These are phyloP conservation scores for Syngnathus acus DNA, from an alignment of 2,797 vertebrate genomes.

Conservation along the genomic window DNA sequence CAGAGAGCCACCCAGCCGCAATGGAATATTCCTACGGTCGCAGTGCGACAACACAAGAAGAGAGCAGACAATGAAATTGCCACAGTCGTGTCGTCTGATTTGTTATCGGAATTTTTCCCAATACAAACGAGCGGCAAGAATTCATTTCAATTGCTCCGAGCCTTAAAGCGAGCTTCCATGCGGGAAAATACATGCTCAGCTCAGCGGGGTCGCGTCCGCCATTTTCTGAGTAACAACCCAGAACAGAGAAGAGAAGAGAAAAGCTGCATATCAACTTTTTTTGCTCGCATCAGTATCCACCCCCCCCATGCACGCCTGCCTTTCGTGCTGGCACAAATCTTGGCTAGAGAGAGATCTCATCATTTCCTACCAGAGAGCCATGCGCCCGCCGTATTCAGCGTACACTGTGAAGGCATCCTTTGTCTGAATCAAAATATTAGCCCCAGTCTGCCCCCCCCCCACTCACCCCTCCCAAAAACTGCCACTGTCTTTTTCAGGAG, in stretches of 20 bases:
- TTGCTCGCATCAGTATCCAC: slow-evolving; percentile 70
- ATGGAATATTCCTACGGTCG: slow-evolving; percentile 37
- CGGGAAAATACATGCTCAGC: slow-evolving; percentile 75
- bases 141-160: not conserved
- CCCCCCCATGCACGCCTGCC: slow-evolving; percentile 66
- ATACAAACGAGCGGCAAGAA: not conserved
- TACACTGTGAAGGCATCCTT: slow-evolving; percentile 93
- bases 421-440: slow-evolving; percentile 89
- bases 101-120: not conserved
- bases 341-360: slow-evolving; percentile 80
- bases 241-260: slow-evolving; percentile 60
- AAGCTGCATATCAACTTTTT: slow-evolving; percentile 63
- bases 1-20: slow-evolving; percentile 45
- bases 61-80: slow-evolving; percentile 28
- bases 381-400: slow-evolving; percentile 85
- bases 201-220: slow-evolving; percentile 80
- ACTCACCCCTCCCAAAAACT: slow-evolving; percentile 73
- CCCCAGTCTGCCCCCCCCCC: slow-evolving; percentile 58
- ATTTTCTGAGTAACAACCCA: slow-evolving; percentile 84
- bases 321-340: slow-evolving; percentile 76
- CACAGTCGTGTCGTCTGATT: not conserved
- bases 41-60: slow-evolving; percentile 59
- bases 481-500: slow-evolving; percentile 87
- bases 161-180: not conserved
- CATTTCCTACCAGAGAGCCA: slow-evolving; percentile 79